phyloP scores from a whole-genome alignment of 2,888 invertebrate species.

The Osmoderma eremita region DNA sequence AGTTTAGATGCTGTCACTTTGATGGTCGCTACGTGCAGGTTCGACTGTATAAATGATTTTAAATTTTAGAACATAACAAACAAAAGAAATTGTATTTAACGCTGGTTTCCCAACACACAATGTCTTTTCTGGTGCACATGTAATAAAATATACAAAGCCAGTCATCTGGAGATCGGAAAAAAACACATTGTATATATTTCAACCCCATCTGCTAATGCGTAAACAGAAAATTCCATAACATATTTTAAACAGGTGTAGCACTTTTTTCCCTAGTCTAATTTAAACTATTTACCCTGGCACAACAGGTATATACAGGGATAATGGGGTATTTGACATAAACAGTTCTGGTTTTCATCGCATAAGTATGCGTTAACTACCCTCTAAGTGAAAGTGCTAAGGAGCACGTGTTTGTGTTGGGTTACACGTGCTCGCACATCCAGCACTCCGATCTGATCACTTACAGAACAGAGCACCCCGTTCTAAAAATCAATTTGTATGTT shows the following conservation, averaged over 20 bases:
- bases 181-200: conserved; percentile 23
- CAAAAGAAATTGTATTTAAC: not conserved
- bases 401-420: conserved; percentile 36
- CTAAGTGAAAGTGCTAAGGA: conserved; percentile 32
- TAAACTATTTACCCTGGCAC: conserved; percentile 21
- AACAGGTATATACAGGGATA: conserved; percentile 25
- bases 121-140: no score
- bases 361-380: conserved; percentile 41
- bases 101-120: not conserved
- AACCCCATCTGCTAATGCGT: conserved; percentile 17
- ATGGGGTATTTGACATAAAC: conserved; percentile 40
- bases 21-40: no score
- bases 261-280: conserved; percentile 17
- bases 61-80: no score
- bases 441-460: no score
- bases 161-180: conserved; percentile 26
- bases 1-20: no score
- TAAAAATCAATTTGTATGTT: no score
- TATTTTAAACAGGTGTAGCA: conserved; percentile 34
- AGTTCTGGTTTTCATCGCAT: conserved; percentile 35
- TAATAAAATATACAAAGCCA: no score
- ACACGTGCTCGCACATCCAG: conserved; percentile 19
- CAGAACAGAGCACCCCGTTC: no score
- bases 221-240: conserved; percentile 25
- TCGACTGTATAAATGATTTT: no score